phyloP scores from a whole-genome alignment of 2,888 invertebrate genomes.

The Ophion costatus region DNA sequence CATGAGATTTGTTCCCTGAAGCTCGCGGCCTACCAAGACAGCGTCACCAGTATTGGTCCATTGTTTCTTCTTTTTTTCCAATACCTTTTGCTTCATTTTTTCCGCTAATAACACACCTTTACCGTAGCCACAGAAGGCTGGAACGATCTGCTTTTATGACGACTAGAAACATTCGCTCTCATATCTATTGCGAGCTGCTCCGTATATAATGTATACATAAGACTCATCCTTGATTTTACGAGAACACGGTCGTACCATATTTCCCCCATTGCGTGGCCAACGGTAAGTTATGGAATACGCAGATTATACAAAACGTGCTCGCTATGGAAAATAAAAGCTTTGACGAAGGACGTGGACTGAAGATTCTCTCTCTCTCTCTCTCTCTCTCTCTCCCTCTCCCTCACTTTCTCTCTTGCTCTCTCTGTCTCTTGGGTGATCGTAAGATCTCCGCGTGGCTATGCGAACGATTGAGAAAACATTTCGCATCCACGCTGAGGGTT shows the following conservation, averaged over 20 bases:
- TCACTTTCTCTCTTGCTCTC: constrained; percentile 1
- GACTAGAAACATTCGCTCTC: constrained; percentile 55
- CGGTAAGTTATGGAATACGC: constrained; percentile 37
- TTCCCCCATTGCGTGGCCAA: background rate
- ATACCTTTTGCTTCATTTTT: constrained; percentile 11
- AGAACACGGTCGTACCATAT: constrained; percentile 43
- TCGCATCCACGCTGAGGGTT: constrained; percentile 40
- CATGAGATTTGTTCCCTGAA: constrained; percentile 31
- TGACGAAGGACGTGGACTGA: constrained; percentile 48
- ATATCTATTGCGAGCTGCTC: constrained; percentile 14
- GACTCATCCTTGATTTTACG: constrained; percentile 67
- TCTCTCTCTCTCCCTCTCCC: constrained; percentile 13
- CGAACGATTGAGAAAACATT: constrained; percentile 46
- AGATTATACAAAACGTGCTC: constrained; percentile 34
- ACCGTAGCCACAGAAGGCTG: constrained; percentile 50
- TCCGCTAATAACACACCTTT: constrained; percentile 47
- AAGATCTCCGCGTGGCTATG: constrained; percentile 39
- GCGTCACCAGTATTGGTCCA: constrained; percentile 17
- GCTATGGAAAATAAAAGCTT: constrained; percentile 27
- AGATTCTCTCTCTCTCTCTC: constrained; percentile 24
- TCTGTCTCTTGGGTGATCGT: constrained; percentile 34
- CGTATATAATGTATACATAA: constrained; percentile 40
- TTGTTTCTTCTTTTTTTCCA: constrained; percentile 27
- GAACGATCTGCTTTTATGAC: constrained; percentile 58
- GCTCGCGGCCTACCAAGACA: constrained; percentile 37